Evolutionary conservation across 2,888 invertebrate species (phyloP), one percentile per base, ranked within the genome.

Genomic region (Diaphora mendica): DNA sequence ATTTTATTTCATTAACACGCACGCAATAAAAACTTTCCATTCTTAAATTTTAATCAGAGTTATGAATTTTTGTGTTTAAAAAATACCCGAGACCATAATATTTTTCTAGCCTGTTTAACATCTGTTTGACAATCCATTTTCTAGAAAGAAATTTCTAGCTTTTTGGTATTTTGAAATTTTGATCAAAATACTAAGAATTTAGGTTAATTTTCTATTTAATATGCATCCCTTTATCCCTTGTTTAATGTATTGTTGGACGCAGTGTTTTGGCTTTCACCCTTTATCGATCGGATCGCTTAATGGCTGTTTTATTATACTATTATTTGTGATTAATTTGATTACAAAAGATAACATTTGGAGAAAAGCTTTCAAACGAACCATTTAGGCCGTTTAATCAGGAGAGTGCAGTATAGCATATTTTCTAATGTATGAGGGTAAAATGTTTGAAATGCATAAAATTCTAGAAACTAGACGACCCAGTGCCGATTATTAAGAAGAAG

Each of bases 191-290:
- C 23, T 11, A 55, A 55, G 51, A 55, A 83, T 78, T 64, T 71
- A 75, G 82, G 86, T 84, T 80, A 84, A 85, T 80, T 66, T 35
- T 33, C 78, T 66, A 66, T 71, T 82, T 79, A 82, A 73, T 78
- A 79, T 83, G 77, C 83, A 71, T 68, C 66, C 68, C 73, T 73
- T 79, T 59, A 77, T 84, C 67, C 79, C 74, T 77, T 71, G 77
- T 75, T 77, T 77, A 77, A 78, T 66, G 71, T 76, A 82, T 76
- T 70, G 71, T 76, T 55, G 68, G 51, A 73, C 65, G 76, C 71
- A 70, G 73, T 79, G 71, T 76, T 79, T 82, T 78, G 68, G 74
- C 69, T 71, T 71, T 72, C 51, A 64, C 66, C 70, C 72, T 74
- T 79, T 68, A 76, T 79, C 71, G 76, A 73, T 71, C 72, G 48